phyloP scores from a whole-genome alignment of 2,113 vertebrate species.

The Pampusana beccarii region DNA sequence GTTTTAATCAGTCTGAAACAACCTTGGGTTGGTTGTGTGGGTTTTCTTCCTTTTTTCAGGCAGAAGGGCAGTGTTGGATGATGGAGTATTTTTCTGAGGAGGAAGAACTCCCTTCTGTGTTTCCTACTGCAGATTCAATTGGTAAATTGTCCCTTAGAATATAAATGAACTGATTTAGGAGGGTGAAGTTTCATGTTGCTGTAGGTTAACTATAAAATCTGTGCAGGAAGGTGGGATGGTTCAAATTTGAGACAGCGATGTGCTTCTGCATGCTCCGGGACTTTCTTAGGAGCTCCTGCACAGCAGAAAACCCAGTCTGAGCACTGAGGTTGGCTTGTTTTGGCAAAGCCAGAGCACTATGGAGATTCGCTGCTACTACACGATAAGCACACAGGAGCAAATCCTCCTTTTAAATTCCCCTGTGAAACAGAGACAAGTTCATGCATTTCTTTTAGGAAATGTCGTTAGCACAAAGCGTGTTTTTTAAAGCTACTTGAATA shows the following conservation, averaged over 20 bases:
- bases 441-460: neutral
- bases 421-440: neutral
- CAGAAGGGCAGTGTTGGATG: neutral
- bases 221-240: neutral
- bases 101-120: neutral
- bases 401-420: neutral
- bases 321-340: neutral
- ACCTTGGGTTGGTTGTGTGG: neutral
- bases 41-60: neutral
- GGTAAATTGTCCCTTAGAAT: neutral
- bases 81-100: neutral
- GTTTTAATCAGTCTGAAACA: neutral
- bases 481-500: neutral
- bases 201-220: neutral
- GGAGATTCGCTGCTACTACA: neutral
- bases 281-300: neutral
- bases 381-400: neutral
- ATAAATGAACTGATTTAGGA: neutral
- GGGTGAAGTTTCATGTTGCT: neutral
- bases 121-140: neutral
- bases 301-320: neutral
- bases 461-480: neutral
- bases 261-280: neutral
- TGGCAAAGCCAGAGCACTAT: neutral
- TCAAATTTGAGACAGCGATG: neutral